phyloP scores from a whole-genome alignment of 2,113 vertebrate genomes.

The Vidua chalybeata region DNA sequence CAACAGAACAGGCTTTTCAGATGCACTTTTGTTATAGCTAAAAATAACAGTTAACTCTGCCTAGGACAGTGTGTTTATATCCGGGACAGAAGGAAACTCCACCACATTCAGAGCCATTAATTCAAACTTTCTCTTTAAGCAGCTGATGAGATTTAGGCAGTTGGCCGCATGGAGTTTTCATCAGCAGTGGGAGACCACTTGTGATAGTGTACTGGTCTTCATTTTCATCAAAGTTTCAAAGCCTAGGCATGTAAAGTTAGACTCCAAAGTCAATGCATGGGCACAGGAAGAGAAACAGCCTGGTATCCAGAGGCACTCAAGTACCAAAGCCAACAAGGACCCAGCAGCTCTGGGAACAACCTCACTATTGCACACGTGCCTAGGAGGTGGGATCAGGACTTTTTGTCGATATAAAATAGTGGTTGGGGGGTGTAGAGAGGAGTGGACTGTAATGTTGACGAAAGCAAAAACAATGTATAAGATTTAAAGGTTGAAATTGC shows the following conservation, averaged over 20 bases:
- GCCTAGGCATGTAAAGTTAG: not conserved
- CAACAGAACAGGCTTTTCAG: constrained; percentile 8
- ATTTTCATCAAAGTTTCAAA: not conserved
- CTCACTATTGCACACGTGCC: not conserved
- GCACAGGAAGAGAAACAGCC: not conserved
- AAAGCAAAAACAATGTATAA: not conserved
- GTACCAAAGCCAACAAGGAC: fast-evolving
- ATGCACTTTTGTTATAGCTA: constrained; percentile 29
- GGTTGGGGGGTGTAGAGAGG: too few species aligned
- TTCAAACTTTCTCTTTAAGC: not conserved
- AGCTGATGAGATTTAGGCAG: not conserved
- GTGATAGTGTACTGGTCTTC: not conserved
- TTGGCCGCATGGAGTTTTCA: not conserved
- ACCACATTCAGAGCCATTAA: not conserved
- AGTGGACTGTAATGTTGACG: not conserved
- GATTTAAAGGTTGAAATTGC: not conserved
- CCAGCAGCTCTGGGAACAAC: not conserved
- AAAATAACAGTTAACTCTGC: constrained; percentile 19
- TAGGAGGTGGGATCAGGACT: not conserved
- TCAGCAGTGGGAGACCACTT: not conserved
- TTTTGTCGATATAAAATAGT: not conserved
- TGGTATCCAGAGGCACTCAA: not conserved
- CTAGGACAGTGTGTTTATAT: not conserved
- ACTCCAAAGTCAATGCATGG: not conserved
- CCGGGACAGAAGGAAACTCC: constrained; percentile 8